Conservation (phyloP, 1,140 invertebrate species). For the Papilio polytes region DNA sequence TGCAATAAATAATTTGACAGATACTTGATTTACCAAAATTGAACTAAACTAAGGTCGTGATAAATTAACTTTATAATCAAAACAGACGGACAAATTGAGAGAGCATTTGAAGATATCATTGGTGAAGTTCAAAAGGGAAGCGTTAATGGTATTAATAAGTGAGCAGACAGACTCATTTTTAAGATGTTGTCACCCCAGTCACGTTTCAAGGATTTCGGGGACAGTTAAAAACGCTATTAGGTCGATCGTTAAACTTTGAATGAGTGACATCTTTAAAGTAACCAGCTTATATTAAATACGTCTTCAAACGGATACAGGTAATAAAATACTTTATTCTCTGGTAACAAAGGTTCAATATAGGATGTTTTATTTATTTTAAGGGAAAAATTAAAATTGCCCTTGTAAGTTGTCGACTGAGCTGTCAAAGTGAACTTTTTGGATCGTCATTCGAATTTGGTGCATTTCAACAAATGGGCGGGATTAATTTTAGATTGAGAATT, state of each 20-base stretch:
- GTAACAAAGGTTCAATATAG: conserved; percentile 36
- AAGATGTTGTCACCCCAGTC: conserved; percentile 79
- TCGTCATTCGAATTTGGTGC: conserved; percentile 73
- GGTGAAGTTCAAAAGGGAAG: conserved; percentile 72
- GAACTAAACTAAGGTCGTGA: conserved; percentile 43
- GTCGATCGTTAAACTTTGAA: conserved; percentile 81
- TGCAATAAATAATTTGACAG: not conserved
- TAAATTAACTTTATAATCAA: conserved; percentile 56
- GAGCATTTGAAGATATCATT: conserved; percentile 59
- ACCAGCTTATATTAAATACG: conserved; percentile 47
- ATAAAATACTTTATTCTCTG: conserved; percentile 34
- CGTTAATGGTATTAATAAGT: conserved; percentile 71
- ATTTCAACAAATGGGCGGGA: conserved; percentile 68
- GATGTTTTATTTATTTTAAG: conserved; percentile 15
- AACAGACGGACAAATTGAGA: conserved; percentile 68
- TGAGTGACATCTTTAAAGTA: conserved; percentile 79
- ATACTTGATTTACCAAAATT: conserved; percentile 18
- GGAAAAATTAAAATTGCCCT: conserved; percentile 52
- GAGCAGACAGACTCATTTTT: conserved; percentile 73
- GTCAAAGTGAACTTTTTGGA: conserved; percentile 71
- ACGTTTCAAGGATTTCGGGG: conserved; percentile 81
- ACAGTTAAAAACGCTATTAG: conserved; percentile 82
- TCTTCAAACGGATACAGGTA: not conserved
- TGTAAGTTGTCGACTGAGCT: conserved; percentile 71
- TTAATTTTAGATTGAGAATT: conserved; percentile 72